Base-by-base conservation (phyloP, 2,888 invertebrate species). In the Tetragnatha montana region DNA sequence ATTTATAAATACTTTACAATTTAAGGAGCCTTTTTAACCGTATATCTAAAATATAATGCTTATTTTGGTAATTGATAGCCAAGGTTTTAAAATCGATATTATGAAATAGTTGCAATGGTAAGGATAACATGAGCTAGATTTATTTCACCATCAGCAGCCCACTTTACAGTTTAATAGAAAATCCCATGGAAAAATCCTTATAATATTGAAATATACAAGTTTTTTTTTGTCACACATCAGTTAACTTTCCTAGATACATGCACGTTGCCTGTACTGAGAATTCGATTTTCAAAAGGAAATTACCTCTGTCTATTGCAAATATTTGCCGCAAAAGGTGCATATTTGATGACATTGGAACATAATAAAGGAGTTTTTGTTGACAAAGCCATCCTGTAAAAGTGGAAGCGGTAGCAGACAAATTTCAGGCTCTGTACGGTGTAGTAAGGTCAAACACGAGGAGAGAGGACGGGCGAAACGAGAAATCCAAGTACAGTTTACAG, bases 301-400 rank as follows among this genome's bases (percentile, higher is more conserved):
- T 89, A 89, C 88, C 80, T 89, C 50, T 79, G 81, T 70, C 88
- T 80, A 35, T n/a, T 89, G 35, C 60, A 22, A 21, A 49, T 74
- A 89, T 69, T 84, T 22, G 47, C 14, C 17, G 79, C 51, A 12
- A 80, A 14, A 35, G 88, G 81, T 7, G 76, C 75, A 81, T 80
- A 89, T 70, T 89, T 89, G 6, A 84, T n/a, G 70, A 89, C 35
- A 75, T 89, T 89, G 17, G 69, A 75, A 21, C 80, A 73, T 8
- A 84, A 50, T 70, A 68, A 50, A 6, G 84, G 75, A 21, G 69
- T 70, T 76, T 76, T 84, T 50, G 80, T 14, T 35, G 84, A 35
- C 4, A 89, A 21, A 51, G 88, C 84, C 88, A 89, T 89, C 4
- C 71, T 74, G 14, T 50, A 73, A 68, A 6, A 22, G 14, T 35